phyloP scores from a whole-genome alignment of 2,113 vertebrate genomes.

The Tiliqua scincoides region DNA sequence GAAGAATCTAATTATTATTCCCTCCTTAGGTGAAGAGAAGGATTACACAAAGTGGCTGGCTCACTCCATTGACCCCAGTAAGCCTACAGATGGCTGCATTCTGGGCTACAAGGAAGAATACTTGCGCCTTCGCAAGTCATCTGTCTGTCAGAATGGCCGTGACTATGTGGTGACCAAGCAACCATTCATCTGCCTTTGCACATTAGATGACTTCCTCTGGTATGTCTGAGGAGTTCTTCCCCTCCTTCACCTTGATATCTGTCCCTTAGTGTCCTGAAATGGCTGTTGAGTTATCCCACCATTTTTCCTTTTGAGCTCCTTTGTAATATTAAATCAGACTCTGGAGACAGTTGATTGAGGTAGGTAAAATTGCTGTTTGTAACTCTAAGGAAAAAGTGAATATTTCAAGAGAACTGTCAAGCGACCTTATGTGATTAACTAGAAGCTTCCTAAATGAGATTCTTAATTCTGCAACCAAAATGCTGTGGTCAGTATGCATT shows the following conservation, averaged over 20 bases:
- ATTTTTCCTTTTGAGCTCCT: background rate
- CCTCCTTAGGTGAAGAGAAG: slow-evolving; percentile 77
- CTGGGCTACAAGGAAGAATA: slow-evolving; percentile 91
- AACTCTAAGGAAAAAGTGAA: no score
- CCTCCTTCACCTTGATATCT: background rate
- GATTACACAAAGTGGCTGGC: slow-evolving; percentile 93
- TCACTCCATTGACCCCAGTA: slow-evolving; percentile 84
- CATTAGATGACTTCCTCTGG: slow-evolving; percentile 91
- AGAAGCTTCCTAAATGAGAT: background rate
- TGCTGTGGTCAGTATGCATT: background rate
- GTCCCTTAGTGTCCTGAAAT: background rate
- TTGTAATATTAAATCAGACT: background rate
- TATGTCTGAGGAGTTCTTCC: slow-evolving; percentile 33
- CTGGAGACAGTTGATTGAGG: background rate
- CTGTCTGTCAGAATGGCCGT: slow-evolving; percentile 89
- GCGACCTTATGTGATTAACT: background rate
- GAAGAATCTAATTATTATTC: background rate
- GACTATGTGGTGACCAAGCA: slow-evolving; percentile 82
- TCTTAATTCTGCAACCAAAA: background rate
- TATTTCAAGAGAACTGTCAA: background rate
- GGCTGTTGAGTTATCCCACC: background rate
- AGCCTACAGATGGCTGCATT: slow-evolving; percentile 87
- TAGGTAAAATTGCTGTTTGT: background rate
- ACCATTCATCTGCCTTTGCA: slow-evolving; percentile 84
- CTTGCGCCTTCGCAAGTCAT: slow-evolving; percentile 86